phyloP scores from a whole-genome alignment of 2,113 vertebrate species.

The Ptyas mucosa region DNA sequence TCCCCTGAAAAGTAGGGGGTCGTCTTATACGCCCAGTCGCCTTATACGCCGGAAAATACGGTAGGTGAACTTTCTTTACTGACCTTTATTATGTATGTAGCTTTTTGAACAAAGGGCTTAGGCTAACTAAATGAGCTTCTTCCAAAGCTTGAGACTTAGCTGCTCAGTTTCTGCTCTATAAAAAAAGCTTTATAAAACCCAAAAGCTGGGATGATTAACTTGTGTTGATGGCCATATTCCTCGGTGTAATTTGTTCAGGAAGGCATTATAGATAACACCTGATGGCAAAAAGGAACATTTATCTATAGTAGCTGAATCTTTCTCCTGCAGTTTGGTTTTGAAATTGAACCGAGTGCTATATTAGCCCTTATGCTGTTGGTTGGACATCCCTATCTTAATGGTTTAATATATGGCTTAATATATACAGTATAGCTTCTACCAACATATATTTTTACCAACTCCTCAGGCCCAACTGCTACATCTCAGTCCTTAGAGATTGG shows the following conservation, averaged over 20 bases:
- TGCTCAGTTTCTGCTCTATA: background rate
- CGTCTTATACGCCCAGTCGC: no score
- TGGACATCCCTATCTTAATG: background rate
- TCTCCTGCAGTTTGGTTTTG: background rate
- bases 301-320: background rate
- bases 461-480: background rate
- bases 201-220: background rate
- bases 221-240: background rate
- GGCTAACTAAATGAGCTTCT: background rate
- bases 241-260: background rate
- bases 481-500: background rate
- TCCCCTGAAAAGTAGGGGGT: no score
- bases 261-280: background rate
- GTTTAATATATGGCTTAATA: background rate
- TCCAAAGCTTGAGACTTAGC: background rate
- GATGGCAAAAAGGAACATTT: background rate
- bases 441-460: background rate
- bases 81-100: background rate
- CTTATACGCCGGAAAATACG: no score
- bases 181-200: background rate
- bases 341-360: background rate
- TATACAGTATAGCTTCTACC: background rate
- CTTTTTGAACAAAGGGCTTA: background rate
- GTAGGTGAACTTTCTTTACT: background rate
- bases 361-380: background rate